Base-by-base conservation (phyloP, 92 coral and sea anemone species). In the Plumapathes pennacea region DNA sequence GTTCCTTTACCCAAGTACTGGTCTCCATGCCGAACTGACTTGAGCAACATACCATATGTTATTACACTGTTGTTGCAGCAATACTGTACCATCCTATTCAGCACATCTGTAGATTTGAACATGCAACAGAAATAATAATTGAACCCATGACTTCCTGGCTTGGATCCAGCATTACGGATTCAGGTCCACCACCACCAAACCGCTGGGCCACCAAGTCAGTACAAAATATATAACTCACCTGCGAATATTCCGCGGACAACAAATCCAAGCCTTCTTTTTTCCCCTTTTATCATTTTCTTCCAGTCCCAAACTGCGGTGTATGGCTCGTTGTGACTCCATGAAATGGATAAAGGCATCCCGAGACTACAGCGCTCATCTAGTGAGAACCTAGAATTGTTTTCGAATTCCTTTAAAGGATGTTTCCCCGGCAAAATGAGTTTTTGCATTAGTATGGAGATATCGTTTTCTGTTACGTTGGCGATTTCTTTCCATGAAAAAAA, bases 161-260 rank as follows among this genome's bases (percentile, higher is more conserved):
- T n/a, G n/a, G n/a, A n/a, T n/a, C n/a, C n/a, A n/a, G n/a, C n/a
- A n/a, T n/a, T n/a, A n/a, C n/a, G n/a, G n/a, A n/a, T n/a, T n/a
- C n/a, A n/a, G n/a, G n/a, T n/a, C n/a, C n/a, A n/a, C n/a, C n/a
- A n/a, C n/a, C n/a, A n/a, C n/a, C n/a, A n/a, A n/a, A n/a, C n/a
- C n/a, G n/a, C n/a, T n/a, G n/a, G n/a, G n/a, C n/a, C n/a, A n/a
- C n/a, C n/a, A n/a, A n/a, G n/a, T n/a, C n/a, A n/a, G n/a, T n/a
- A n/a, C n/a, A n/a, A n/a, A 34, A 6, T 13, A 14, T 0, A 29
- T 19, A 20, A 43, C 76, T 76, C 45, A 87, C 96, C 84, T 50
- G 96, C 83, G 48, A 87, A 81, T 30, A 87, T 85, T 28, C 96
- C 96, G n/a, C 70, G 84, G 1, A 65, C 86, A 50, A 76, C 71